Percentiles rank a stretch among this genome's conserved stretches.
Conservation (phyloP, 2,113 vertebrate species). For the Corydoras maculifer region DNA sequence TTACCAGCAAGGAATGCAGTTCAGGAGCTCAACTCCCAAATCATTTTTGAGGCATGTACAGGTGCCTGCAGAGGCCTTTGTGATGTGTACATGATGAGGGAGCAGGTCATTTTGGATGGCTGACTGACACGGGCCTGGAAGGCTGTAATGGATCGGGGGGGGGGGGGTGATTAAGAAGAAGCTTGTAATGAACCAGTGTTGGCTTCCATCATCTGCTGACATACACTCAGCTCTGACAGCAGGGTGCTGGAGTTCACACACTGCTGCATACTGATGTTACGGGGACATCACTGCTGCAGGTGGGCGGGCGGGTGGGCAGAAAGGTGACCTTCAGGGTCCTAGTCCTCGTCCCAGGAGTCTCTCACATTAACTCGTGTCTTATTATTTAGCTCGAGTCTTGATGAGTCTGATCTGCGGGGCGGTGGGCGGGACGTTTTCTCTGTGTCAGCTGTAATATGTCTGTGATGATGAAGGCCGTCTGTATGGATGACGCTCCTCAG, state of each 20-base stretch:
- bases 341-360: no score
- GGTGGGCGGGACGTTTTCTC: neutral
- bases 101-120: conserved; percentile 34
- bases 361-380: no score
- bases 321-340: no score
- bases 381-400: no score
- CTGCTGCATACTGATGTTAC: no score
- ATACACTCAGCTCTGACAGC: neutral
- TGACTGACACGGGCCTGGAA: conserved; percentile 46
- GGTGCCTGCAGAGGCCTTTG: conserved; percentile 53
- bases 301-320: no score
- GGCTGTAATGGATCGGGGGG: conserved; percentile 46
- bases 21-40: conserved; percentile 51
- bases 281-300: no score
- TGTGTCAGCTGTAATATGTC: conserved; percentile 17
- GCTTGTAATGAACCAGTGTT: neutral
- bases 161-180: conserved; percentile 22
- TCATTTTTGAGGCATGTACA: conserved; percentile 46
- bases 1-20: conserved; percentile 56
- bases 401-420: conserved; percentile 18
- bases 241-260: neutral
- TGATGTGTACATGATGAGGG: conserved; percentile 18
- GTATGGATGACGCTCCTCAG: neutral
- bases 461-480: conserved; percentile 31
- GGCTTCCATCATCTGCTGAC: neutral